Base-by-base conservation (phyloP, 2,888 invertebrate species). In the Hofmannophila pseudospretella region DNA sequence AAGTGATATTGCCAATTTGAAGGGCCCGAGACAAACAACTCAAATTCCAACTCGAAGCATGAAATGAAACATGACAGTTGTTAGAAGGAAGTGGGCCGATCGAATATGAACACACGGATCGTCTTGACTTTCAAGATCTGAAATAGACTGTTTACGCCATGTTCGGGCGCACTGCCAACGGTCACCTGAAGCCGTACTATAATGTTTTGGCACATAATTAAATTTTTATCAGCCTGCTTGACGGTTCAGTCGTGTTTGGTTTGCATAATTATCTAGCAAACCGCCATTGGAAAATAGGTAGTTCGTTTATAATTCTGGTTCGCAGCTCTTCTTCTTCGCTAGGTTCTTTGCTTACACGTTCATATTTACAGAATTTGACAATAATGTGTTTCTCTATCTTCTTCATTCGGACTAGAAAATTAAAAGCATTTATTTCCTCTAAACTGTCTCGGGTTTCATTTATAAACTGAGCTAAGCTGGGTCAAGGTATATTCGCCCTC, bases 111-210 rank as follows among this genome's bases (percentile, higher is more conserved):
- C 66, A 67, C 62, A 54, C 57, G 58, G 67, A 50, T 58, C 47
- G 47, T 70, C 73, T 75, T 73, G 69, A 68, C 69, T 74, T 72
- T 64, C 62, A 30, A 67, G 73, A 71, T 73, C 80, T 70, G 69
- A 85, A 85, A 85, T 84, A 85, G 82, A 77, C 77, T 85, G 84
- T 85, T 85, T 84, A 84, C 82, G 77, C 75, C 73, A 68, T 67
- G 65, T 65, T 61, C 65, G 67, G 85, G 85, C 85, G 58, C 44
- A 29, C 38, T 69, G 85, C 86, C 85, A 84, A 70, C 67, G 60
- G 72, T 73, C 81, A 79, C 75, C 77, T 76, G 76, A 73, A 73
- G 66, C 62, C 64, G 56, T 54, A 67, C 68, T 66, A 57, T 70
- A 66, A 64, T 69, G 61, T 77, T 79, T 80, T 84, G 80, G 80